Evolutionary conservation across 2,888 invertebrate genomes (phyloP).

Genomic region (Lagria hirta): DNA sequence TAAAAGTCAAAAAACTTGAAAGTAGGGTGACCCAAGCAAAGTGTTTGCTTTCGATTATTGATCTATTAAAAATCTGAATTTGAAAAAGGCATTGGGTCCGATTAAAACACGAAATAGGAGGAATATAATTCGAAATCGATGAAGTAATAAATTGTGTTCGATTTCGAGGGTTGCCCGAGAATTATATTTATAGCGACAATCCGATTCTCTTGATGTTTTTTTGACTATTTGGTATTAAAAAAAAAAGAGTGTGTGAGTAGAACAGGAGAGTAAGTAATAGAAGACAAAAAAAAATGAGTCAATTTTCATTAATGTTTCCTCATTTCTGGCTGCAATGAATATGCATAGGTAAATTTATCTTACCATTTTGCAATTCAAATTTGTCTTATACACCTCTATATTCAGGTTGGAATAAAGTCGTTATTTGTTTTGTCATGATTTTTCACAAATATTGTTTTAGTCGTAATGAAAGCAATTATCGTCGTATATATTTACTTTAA

Average conservation of each 20-base stretch:
- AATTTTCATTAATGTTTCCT: conserved; percentile 37
- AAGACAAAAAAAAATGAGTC: too few relatives aligned
- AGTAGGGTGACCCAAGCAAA: conserved; percentile 7
- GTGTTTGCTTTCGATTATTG: conserved; percentile 26
- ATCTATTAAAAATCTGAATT: conserved; percentile 32
- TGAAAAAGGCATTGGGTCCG: conserved; percentile 32
- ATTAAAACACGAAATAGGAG: conserved; percentile 44
- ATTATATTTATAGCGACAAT: conserved; percentile 21
- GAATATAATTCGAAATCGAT: conserved; percentile 46
- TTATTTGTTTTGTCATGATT: too few relatives aligned
- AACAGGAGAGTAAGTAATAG: too few relatives aligned
- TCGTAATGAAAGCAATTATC: too few relatives aligned
- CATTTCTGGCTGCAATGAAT: conserved; percentile 45
- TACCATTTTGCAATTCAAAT: conserved; percentile 52
- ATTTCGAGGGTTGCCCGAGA: conserved; percentile 24
- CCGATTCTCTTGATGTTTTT: too few relatives aligned
- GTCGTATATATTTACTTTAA: too few relatives aligned
- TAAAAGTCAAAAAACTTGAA: conserved; percentile 10
- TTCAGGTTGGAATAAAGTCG: conserved; percentile 48
- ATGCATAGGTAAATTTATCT: conserved; percentile 49
- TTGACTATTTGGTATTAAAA: too few relatives aligned
- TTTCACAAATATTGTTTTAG: too few relatives aligned
- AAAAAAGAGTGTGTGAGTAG: too few relatives aligned
- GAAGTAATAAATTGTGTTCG: conserved; percentile 44
- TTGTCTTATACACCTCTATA: conserved; percentile 45